Evolutionary conservation across 2,888 invertebrate species (phyloP), one percentile per base, ranked within the genome.

Genomic region (Aporophyla lueneburgensis): DNA sequence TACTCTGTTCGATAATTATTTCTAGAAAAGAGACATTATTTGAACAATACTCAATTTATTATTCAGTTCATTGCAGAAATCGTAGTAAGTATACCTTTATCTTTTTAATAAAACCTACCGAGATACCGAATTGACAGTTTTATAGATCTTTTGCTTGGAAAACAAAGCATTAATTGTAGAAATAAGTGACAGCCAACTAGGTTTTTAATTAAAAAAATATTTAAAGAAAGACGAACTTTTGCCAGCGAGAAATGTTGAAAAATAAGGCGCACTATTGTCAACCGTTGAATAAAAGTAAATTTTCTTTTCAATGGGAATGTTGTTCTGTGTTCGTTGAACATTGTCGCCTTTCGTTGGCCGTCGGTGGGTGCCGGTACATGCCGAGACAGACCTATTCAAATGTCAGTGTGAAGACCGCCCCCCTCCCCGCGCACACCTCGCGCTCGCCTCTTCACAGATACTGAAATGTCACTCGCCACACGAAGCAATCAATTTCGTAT

Each of bases 401-500:
- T 96, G 96, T 96, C 96, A 96, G 91, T 89, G 93, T 93, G 95
- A 94, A 92, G 92, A 91, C 91, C 90, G 87, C 90, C 89, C 89
- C 89, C 90, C 78, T 70, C 83, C 87, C 91, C 89, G 85, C 87
- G 70, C 87, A 73, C 84, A 81, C 87, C 89, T 90, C 89, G 83
- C 87, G 76, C 84, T 89, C 89, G 88, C 91, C 89, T 87, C 83
- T 85, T 91, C 90, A 84, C 91, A 90, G 91, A 92, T 93, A 93
- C 96, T 95, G 93, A 96, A 96, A 96, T 96, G 96, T 96, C 96
- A 95, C 93, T 95, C 93, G 95, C 93, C 95, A 95, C 95, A 95
- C 95, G 95, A 94, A 94, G 96, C 95, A 96, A 96, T 96, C 96
- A 96, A 96, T 96, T 96, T 96, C 96, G 94, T 94, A 96, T 96